These are phyloP conservation scores for Cataglyphis hispanica DNA, from an alignment of 1,140 invertebrate genomes.

Conservation along the genomic window DNA sequence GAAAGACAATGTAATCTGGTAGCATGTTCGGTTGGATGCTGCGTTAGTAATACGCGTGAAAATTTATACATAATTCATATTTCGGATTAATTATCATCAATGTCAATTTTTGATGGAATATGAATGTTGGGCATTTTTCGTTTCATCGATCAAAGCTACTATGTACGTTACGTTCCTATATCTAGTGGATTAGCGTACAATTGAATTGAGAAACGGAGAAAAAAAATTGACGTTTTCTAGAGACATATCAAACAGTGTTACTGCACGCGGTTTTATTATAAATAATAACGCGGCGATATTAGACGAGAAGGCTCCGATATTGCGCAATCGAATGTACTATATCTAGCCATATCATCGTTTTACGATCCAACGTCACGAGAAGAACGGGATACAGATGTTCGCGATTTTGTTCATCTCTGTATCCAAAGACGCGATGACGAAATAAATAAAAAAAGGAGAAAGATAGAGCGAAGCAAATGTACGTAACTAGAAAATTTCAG, in stretches of 20 bases:
- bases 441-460: neutral
- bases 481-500: neutral
- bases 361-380: neutral
- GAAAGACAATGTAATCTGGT: constrained; percentile 18
- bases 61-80: neutral
- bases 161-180: neutral
- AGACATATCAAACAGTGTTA: constrained; percentile 86
- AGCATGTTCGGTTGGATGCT: constrained; percentile 32
- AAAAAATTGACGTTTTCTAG: constrained; percentile 75
- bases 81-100: neutral
- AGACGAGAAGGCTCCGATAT: neutral
- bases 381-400: constrained; percentile 17
- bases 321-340: neutral
- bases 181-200: neutral
- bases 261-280: constrained; percentile 81
- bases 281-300: constrained; percentile 49
- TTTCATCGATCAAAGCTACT: neutral
- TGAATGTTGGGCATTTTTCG: neutral
- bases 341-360: constrained; percentile 38
- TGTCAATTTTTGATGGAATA: neutral
- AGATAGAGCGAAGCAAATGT: neutral
- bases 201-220: constrained; percentile 39
- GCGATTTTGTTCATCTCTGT: constrained; percentile 9
- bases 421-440: neutral
- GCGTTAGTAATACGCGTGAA: neutral